Conservation (phyloP, 1,140 invertebrate species). For the Drosophila rhopaloa region DNA sequence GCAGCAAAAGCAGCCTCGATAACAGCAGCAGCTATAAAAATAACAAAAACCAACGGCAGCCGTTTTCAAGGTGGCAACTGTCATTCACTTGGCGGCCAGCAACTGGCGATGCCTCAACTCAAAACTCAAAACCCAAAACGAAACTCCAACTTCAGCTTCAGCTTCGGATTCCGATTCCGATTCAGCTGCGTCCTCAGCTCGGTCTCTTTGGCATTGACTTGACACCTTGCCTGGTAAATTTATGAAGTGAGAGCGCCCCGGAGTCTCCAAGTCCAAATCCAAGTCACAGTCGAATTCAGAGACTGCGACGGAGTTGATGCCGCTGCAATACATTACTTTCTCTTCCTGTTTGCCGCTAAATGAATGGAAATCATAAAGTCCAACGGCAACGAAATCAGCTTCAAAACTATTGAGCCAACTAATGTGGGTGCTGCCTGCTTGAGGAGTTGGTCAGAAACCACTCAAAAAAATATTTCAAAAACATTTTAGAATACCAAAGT, state of each 20-base stretch:
- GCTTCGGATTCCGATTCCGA: constrained; percentile 13
- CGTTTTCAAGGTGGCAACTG: constrained; percentile 78
- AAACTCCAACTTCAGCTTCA: constrained; percentile 36
- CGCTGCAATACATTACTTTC: constrained; percentile 73
- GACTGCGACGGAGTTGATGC: constrained; percentile 28
- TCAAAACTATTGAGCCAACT: constrained; percentile 28
- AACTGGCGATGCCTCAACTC: constrained; percentile 36
- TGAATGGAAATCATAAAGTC: constrained; percentile 69
- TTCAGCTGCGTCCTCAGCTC: constrained; percentile 43
- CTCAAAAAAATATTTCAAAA: background rate
- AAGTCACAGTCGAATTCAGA: constrained; percentile 23
- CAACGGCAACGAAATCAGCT: constrained; percentile 30
- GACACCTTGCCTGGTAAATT: constrained; percentile 76
- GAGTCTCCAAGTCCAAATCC: constrained; percentile 24
- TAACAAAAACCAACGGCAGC: constrained; percentile 30
- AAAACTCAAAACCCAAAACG: constrained; percentile 32
- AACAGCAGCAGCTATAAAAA: constrained; percentile 29
- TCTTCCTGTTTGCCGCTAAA: constrained; percentile 78
- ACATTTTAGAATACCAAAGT: background rate
- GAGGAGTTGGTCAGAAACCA: background rate
- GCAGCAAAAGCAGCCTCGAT: constrained; percentile 22
- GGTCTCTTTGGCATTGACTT: constrained; percentile 72
- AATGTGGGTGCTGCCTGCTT: constrained; percentile 31
- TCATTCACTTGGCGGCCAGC: constrained; percentile 72
- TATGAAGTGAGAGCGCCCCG: constrained; percentile 76